Percentiles rank a stretch among this genome's conserved stretches.
phyloP scores from a whole-genome alignment of 1,140 invertebrate genomes.

The Ceratina japonica region DNA sequence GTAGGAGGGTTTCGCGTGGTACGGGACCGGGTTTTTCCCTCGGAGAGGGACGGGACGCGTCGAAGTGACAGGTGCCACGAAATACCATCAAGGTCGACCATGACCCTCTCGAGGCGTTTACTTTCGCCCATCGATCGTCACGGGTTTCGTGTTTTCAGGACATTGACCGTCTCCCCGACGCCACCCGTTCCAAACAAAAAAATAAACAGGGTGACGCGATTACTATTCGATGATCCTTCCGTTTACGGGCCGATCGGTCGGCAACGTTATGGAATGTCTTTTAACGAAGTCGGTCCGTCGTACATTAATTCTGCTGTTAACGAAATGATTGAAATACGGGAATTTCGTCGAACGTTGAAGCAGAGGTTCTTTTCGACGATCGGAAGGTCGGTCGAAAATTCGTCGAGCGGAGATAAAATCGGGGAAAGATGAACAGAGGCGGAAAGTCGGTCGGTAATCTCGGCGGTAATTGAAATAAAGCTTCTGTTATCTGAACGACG shows the following conservation, averaged over 20 bases:
- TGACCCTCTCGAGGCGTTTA: conserved; percentile 50
- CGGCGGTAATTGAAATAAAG: conserved; percentile 42
- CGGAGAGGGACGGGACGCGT: conserved; percentile 21
- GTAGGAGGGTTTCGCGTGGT: neutral
- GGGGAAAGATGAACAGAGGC: conserved; percentile 8
- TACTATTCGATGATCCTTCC: too few species aligned
- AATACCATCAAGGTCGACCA: conserved; percentile 46
- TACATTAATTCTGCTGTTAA: too few species aligned
- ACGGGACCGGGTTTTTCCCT: neutral
- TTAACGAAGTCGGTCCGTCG: too few species aligned
- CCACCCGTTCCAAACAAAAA: neutral
- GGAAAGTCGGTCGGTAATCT: conserved; percentile 34
- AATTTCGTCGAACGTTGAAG: neutral
- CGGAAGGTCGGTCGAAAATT: neutral
- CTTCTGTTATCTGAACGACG: conserved; percentile 41
- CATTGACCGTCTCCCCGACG: conserved; percentile 16
- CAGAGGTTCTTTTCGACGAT: neutral
- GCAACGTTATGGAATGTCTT: too few species aligned
- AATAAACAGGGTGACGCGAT: neutral
- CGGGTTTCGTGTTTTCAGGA: conserved; percentile 37
- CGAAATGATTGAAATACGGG: too few species aligned
- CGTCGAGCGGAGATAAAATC: neutral
- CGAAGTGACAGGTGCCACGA: conserved; percentile 41
- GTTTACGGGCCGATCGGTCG: neutral
- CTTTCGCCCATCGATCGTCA: conserved; percentile 47